Percentiles rank a stretch among this genome's conserved stretches.
phyloP scores from a whole-genome alignment of 2,113 vertebrate genomes.

The Entelurus aequoreus region DNA sequence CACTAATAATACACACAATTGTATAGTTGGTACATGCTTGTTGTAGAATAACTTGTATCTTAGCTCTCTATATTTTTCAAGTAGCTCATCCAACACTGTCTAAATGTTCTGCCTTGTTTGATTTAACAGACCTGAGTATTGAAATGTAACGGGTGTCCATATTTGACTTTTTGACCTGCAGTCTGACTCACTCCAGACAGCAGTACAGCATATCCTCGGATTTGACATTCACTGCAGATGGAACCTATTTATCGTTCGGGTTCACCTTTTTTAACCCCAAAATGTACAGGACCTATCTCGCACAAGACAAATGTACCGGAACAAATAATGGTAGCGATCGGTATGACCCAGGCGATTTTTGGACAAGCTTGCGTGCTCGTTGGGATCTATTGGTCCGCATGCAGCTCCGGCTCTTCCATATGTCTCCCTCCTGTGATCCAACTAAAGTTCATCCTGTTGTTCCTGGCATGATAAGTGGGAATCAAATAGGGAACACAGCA shows the following conservation, averaged over 20 bases:
- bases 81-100: too few species aligned
- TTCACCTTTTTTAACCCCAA: conserved; percentile 29
- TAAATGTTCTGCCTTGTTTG: neutral
- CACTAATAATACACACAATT: too few species aligned
- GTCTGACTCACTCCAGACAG: conserved; percentile 38
- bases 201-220: conserved; percentile 25
- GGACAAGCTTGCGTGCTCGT: conserved; percentile 46
- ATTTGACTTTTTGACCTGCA: conserved; percentile 24
- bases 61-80: too few species aligned
- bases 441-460: conserved; percentile 47
- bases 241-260: conserved; percentile 41
- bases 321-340: conserved; percentile 30
- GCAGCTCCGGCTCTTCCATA: conserved; percentile 28
- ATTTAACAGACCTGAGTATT: neutral
- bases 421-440: conserved; percentile 41
- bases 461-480: conserved; percentile 45
- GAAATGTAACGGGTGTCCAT: conserved; percentile 28
- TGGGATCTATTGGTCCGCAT: conserved; percentile 42
- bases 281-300: conserved; percentile 37
- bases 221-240: conserved; percentile 34
- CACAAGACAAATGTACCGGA: conserved; percentile 39
- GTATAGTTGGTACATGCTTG: too few species aligned
- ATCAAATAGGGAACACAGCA: conserved; percentile 32
- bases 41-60: too few species aligned
- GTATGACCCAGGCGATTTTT: conserved; percentile 42